Percentiles rank a stretch among this genome's conserved stretches.
Evolutionary conservation across 2,888 invertebrate species (phyloP).

Genomic region (Tetrapedia diversipes): DNA sequence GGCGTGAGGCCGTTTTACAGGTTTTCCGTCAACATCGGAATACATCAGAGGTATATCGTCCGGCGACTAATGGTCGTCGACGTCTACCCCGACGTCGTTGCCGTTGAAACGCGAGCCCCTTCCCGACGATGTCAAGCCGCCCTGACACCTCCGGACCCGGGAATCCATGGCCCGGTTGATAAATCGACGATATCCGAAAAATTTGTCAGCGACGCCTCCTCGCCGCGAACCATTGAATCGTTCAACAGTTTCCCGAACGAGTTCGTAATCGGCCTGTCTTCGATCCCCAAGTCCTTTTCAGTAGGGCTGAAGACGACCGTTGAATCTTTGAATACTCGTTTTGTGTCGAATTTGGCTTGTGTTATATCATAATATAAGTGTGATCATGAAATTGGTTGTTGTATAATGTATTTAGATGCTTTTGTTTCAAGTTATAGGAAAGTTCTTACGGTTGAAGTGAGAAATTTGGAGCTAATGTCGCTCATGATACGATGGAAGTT

Average conservation of each 20-base stretch:
- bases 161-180: constrained; percentile 72
- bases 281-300: constrained; percentile 6
- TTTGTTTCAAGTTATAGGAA: too few species aligned
- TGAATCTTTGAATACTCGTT: too few species aligned
- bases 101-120: constrained; percentile 65
- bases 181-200: constrained; percentile 78
- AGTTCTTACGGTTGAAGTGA: too few species aligned
- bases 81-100: constrained; percentile 67
- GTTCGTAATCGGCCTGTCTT: constrained; percentile 1
- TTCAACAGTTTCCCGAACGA: constrained; percentile 46
- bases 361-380: too few species aligned
- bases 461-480: too few species aligned
- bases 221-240: constrained; percentile 61
- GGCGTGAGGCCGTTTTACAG: constrained; percentile 77
- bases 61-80: constrained; percentile 74
- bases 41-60: constrained; percentile 71
- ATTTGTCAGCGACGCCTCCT: constrained; percentile 73
- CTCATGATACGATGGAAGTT: too few species aligned
- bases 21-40: constrained; percentile 81
- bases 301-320: too few species aligned
- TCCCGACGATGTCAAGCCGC: constrained; percentile 54
- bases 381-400: too few species aligned
- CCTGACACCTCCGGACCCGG: constrained; percentile 51
- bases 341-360: too few species aligned
- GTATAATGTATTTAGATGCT: too few species aligned